phyloP scores from a whole-genome alignment of 2,888 invertebrate genomes.

The Elmis aenea region DNA sequence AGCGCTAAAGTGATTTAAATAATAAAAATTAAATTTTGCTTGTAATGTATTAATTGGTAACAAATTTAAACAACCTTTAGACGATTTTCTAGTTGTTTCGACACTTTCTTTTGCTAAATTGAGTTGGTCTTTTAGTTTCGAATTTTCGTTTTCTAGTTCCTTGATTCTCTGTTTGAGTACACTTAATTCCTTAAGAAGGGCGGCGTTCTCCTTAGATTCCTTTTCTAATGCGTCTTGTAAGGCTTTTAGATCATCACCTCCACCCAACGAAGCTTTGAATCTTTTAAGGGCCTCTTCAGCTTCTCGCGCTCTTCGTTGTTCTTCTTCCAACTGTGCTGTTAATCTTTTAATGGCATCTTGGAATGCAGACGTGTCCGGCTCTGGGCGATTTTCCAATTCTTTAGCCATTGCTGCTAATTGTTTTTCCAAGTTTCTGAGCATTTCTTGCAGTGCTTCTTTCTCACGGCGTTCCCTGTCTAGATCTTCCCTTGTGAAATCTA shows the following conservation, averaged over 20 bases:
- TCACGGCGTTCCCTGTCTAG: slow-evolving; percentile 30
- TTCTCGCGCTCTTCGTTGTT: slow-evolving; percentile 11
- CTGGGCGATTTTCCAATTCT: slow-evolving; percentile 1
- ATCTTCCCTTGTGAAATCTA: slow-evolving; percentile 13
- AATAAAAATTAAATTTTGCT: background rate
- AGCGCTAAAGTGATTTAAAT: slow-evolving; percentile 3
- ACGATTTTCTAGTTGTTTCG: no score
- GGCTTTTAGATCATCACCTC: background rate
- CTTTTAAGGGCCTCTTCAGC: slow-evolving; percentile 2
- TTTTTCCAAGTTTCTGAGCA: slow-evolving; percentile 27
- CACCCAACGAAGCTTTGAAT: background rate
- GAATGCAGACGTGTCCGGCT: background rate
- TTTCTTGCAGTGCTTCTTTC: slow-evolving; percentile 31
- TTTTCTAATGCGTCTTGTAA: slow-evolving; percentile 9
- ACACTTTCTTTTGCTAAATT: no score
- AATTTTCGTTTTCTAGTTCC: slow-evolving; percentile 10
- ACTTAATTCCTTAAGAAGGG: slow-evolving; percentile 19
- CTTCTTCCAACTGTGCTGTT: slow-evolving; percentile 26
- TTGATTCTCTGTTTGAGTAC: slow-evolving; percentile 16
- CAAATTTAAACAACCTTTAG: background rate
- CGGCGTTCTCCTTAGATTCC: slow-evolving; percentile 14
- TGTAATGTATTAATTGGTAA: slow-evolving; percentile 1
- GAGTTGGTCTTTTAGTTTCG: background rate
- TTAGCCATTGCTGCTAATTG: slow-evolving; percentile 14
- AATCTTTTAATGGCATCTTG: slow-evolving; percentile 21